Percentiles rank a stretch among this genome's conserved stretches.
Evolutionary conservation across 2,888 invertebrate species (phyloP).

Genomic region (Esperia sulphurella): DNA sequence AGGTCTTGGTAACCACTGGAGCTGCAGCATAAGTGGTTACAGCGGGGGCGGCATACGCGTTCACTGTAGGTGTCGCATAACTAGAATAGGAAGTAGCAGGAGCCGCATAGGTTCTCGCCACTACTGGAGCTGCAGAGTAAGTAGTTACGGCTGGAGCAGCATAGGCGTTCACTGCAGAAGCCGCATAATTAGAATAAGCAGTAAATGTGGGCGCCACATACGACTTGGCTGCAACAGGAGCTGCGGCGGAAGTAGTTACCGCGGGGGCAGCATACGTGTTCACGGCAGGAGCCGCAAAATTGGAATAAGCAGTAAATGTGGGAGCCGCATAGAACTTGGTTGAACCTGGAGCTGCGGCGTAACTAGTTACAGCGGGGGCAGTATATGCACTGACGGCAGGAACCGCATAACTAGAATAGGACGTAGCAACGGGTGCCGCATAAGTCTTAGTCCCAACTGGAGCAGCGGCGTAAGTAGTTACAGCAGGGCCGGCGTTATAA

Average conservation of each 20-base stretch:
- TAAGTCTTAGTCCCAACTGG: constrained; percentile 18
- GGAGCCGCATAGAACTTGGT: constrained; percentile 5
- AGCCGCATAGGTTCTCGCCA: constrained; percentile 8
- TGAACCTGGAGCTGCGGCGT: constrained; percentile 24
- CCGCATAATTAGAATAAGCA: no score
- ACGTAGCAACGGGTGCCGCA: constrained; percentile 14
- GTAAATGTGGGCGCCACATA: constrained; percentile 11
- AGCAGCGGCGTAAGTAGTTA: constrained; percentile 17
- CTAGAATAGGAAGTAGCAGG: constrained; percentile 1
- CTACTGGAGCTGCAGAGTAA: constrained; percentile 8
- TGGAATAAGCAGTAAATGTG: neutral
- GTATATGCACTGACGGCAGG: no score
- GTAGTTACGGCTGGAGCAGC: constrained; percentile 20
- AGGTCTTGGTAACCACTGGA: neutral
- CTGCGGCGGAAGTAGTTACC: constrained; percentile 18
- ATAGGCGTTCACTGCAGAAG: constrained; percentile 21
- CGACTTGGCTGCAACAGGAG: neutral
- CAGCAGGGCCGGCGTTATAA: constrained; percentile 19
- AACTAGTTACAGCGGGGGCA: constrained; percentile 27
- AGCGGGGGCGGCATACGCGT: constrained; percentile 14
- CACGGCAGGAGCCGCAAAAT: constrained; percentile 18
- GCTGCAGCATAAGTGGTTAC: constrained; percentile 11
- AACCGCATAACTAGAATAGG: constrained; percentile 1
- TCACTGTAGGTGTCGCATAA: constrained; percentile 24
- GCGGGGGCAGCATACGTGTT: constrained; percentile 42